A percentile compares a stretch with the other conserved stretches of the same genome.
These are phyloP conservation scores for Plectus sambesii DNA, from an alignment of 1,140 invertebrate genomes.

Conservation along the genomic window DNA sequence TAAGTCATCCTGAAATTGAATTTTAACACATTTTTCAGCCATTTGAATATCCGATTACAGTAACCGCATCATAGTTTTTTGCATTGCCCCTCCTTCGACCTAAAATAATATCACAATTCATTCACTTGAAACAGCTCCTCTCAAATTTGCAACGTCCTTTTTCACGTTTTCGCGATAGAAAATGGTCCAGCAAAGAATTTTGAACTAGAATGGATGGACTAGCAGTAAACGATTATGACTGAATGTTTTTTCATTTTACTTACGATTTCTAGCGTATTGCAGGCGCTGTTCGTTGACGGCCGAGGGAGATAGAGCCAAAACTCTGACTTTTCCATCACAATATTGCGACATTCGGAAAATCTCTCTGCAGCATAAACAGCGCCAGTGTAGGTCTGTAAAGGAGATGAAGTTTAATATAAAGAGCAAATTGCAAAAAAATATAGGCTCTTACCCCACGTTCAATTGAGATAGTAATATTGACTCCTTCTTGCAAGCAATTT, in stretches of 20 bases:
- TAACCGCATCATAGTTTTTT: no score
- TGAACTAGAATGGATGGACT: not conserved
- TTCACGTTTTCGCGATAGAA: no score
- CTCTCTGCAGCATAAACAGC: conserved; percentile 32
- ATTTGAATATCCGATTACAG: no score
- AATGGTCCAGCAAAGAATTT: no score
- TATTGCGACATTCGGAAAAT: conserved; percentile 27
- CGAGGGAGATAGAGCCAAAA: conserved; percentile 31
- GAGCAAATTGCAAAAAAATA: conserved; percentile 1
- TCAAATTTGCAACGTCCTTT: no score
- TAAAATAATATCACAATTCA: no score
- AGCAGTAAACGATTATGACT: not conserved
- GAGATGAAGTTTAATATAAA: not conserved
- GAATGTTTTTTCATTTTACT: conserved; percentile 3
- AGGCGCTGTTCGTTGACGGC: conserved; percentile 23
- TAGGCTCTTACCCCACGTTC: not conserved
- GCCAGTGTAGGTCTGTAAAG: conserved; percentile 28
- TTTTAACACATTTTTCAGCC: no score
- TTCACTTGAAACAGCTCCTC: no score
- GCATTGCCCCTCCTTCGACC: no score
- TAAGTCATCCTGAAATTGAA: conserved; percentile 26
- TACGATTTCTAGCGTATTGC: conserved; percentile 34
- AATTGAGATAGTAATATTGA: conserved; percentile 29
- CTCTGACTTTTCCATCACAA: conserved; percentile 23
- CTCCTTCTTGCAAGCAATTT: conserved; percentile 21